These are phyloP conservation scores for Condylura cristata DNA, from an alignment of 2,113 vertebrate genomes.

Conservation along the genomic window DNA sequence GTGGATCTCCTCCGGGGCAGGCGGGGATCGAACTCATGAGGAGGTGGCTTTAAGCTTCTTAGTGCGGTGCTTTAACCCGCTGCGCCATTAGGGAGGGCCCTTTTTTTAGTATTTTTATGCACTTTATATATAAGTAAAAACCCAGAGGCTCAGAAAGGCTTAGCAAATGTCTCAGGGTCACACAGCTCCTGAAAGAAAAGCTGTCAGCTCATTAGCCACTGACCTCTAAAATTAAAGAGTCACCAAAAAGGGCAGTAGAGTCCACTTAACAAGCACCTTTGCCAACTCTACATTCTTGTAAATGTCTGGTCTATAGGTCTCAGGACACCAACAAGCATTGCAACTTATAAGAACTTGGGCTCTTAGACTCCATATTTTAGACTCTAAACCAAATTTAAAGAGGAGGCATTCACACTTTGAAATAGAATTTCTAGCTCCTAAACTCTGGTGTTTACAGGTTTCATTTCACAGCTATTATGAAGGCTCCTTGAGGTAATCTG, in stretches of 20 bases:
- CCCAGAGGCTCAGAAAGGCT: not conserved
- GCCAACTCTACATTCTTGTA: not conserved
- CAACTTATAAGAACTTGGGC: not conserved
- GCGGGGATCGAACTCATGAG: no score
- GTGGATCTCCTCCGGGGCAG: no score
- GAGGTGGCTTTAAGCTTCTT: no score
- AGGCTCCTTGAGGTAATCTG: not conserved
- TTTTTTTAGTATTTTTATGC: not conserved
- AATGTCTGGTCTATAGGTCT: not conserved
- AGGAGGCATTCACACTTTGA: no score
- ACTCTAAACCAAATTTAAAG: not conserved
- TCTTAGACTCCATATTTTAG: not conserved
- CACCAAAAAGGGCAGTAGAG: not conserved
- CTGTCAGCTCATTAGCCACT: not conserved
- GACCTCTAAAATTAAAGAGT: no score
- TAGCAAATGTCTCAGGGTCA: not conserved
- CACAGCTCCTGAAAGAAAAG: not conserved
- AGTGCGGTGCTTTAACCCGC: no score
- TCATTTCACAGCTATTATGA: rapidly evolving
- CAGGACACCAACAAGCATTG: no score
- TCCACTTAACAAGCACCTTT: no score
- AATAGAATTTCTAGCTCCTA: not conserved
- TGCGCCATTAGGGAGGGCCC: no score
- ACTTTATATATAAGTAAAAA: not conserved
- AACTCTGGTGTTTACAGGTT: not conserved